These are phyloP conservation scores for Petromus typicus DNA, from an alignment of 2,113 vertebrate species.

Conservation along the genomic window DNA sequence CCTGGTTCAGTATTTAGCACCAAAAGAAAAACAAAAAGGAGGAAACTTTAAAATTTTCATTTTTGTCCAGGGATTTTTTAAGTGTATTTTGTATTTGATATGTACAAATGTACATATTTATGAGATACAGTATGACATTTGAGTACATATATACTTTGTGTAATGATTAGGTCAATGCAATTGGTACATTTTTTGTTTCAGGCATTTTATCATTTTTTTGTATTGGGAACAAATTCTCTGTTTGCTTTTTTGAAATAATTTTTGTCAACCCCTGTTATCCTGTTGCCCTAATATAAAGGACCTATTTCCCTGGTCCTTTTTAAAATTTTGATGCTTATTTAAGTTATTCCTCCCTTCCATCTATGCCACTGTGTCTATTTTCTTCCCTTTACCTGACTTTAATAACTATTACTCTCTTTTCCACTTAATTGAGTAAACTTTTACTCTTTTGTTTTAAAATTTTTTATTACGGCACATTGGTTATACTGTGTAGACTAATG, in stretches of 20 bases:
- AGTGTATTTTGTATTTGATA: neutral
- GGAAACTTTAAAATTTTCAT: neutral
- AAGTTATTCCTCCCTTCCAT: neutral
- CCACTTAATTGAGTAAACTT: neutral
- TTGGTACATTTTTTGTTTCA: neutral
- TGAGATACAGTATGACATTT: neutral
- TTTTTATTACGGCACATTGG: neutral
- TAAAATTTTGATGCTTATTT: too few relatives aligned
- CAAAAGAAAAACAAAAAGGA: neutral
- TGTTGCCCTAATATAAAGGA: neutral
- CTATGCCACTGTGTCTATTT: neutral
- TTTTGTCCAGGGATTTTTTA: neutral
- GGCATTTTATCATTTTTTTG: neutral
- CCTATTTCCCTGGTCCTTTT: too few relatives aligned
- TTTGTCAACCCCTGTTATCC: neutral
- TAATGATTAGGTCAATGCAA: neutral
- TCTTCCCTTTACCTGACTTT: neutral
- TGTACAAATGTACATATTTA: neutral
- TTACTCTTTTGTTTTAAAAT: neutral
- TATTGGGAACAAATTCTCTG: neutral
- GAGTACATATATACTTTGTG: neutral
- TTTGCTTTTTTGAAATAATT: neutral
- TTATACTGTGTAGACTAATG: neutral
- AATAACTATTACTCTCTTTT: neutral
- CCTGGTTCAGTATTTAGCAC: neutral